A percentile compares a stretch with the other conserved stretches of the same genome.
Conservation (phyloP, 2,113 vertebrate species). For the Engystomops pustulosus region DNA sequence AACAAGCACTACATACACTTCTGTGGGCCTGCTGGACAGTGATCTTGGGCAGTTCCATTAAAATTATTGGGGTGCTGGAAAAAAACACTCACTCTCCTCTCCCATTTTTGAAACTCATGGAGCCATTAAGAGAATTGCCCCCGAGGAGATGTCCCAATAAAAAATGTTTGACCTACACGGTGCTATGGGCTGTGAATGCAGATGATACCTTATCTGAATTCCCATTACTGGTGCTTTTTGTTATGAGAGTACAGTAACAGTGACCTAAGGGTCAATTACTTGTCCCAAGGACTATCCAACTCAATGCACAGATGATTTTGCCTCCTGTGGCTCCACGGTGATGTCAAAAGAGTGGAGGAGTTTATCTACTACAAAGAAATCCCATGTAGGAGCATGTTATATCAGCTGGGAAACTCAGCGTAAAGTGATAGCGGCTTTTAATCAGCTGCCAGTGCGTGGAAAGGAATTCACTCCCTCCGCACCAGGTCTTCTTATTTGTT, state of each 20-base stretch:
- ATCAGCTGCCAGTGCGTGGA: constrained; percentile 53
- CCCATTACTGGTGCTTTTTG: not conserved
- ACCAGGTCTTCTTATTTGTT: constrained; percentile 44
- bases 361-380: constrained; percentile 39
- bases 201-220: not conserved
- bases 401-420: constrained; percentile 53
- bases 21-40: too few species aligned
- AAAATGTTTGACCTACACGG: not conserved
- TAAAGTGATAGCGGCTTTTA: constrained; percentile 51
- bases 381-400: constrained; percentile 45
- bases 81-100: too few species aligned
- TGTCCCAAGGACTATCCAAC: not conserved
- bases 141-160: too few species aligned
- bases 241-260: not conserved
- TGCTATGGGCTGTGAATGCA: not conserved
- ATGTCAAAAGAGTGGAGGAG: constrained; percentile 32
- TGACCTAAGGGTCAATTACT: not conserved
- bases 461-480: constrained; percentile 45
- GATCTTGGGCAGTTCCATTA: too few species aligned
- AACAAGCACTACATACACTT: too few species aligned
- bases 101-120: too few species aligned
- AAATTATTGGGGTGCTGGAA: too few species aligned
- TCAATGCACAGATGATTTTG: constrained; percentile 34
- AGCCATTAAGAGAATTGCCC: too few species aligned
- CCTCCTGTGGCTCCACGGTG: constrained; percentile 6